phyloP scores from a whole-genome alignment of 2,113 vertebrate species.

The Desmodus rotundus region DNA sequence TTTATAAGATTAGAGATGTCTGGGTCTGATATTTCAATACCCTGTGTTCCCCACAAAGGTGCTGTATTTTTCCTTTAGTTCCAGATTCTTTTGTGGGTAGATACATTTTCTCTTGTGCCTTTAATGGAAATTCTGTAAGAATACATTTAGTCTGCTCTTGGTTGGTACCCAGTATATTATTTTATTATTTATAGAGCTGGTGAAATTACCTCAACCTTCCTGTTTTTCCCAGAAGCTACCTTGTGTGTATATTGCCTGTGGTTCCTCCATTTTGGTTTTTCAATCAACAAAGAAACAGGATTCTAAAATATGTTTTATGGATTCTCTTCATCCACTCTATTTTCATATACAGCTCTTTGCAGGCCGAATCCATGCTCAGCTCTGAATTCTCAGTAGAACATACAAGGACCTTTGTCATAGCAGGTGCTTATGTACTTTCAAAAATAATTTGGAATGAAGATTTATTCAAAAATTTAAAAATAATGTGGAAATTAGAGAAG shows the following conservation, averaged over 20 bases:
- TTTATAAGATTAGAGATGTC: background rate
- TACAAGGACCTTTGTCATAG: background rate
- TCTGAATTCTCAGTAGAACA: background rate
- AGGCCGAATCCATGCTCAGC: background rate
- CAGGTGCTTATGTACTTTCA: background rate
- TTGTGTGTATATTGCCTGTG: background rate
- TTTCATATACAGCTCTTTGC: background rate
- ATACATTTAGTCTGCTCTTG: constrained; percentile 44
- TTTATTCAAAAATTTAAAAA: background rate
- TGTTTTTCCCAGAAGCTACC: background rate
- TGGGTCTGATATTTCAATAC: constrained; percentile 31
- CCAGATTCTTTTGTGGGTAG: constrained; percentile 8
- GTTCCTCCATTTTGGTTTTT: background rate
- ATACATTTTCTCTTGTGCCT: constrained; percentile 17
- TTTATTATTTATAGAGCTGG: constrained; percentile 4
- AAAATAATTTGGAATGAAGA: background rate
- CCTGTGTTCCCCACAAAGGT: constrained; percentile 30
- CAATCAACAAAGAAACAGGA: background rate
- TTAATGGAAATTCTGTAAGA: constrained; percentile 50
- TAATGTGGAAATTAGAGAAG: background rate
- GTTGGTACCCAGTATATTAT: background rate
- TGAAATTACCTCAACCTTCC: constrained; percentile 34
- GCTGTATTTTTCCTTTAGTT: constrained; percentile 42
- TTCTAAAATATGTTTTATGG: background rate
- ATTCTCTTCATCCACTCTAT: background rate